Conservation (phyloP, 1,140 invertebrate genomes). For the Neodiprion lecontei region DNA sequence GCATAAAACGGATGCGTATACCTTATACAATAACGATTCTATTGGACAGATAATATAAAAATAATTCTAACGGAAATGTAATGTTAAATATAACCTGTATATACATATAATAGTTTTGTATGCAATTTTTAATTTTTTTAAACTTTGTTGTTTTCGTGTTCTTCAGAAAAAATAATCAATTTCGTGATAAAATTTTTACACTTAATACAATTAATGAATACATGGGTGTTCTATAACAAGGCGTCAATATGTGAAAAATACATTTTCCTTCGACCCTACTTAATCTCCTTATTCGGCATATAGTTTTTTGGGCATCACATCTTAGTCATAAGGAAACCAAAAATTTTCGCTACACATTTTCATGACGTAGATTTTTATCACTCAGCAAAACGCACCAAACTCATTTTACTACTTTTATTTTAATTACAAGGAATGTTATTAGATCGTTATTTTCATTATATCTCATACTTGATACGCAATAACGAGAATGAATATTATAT, state of each 20-base stretch:
- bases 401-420: not conserved
- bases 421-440: not conserved
- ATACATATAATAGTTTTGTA: constrained; percentile 23
- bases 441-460: not conserved
- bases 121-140: constrained; percentile 10
- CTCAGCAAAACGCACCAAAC: no score
- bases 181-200: not conserved
- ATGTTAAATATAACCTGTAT: constrained; percentile 28
- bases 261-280: not conserved
- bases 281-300: no score
- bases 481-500: no score
- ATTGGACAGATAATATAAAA: constrained; percentile 44
- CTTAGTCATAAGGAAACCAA: no score
- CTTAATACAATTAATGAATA: constrained; percentile 2
- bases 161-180: not conserved
- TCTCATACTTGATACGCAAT: no score
- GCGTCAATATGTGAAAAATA: constrained; percentile 3
- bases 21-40: constrained; percentile 4
- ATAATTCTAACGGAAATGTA: constrained; percentile 35
- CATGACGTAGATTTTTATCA: no score
- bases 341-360: no score
- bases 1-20: not conserved
- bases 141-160: constrained; percentile 13
- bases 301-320: not conserved
- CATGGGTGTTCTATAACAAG: not conserved